These are phyloP conservation scores for Platycnemis pennipes DNA, from an alignment of 2,888 invertebrate species.

Conservation along the genomic window DNA sequence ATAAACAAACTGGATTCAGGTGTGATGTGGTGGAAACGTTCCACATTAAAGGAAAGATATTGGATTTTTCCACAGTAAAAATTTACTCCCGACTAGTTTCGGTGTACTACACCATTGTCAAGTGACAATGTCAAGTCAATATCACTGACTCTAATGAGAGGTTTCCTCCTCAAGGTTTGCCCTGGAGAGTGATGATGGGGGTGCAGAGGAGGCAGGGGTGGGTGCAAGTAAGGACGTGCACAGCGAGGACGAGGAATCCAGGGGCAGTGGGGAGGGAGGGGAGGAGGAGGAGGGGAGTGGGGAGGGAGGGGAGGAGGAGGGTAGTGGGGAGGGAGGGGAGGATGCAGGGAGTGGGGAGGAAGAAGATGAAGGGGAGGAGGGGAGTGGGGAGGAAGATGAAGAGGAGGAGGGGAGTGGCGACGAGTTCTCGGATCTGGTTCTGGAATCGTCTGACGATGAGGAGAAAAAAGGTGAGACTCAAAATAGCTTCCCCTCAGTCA, in stretches of 20 bases:
- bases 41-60: too few species aligned
- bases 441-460: constrained; percentile 78
- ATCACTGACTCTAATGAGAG: constrained; percentile 5
- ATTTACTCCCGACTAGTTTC: too few species aligned
- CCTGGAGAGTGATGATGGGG: constrained; percentile 80
- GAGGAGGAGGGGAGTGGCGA: constrained; percentile 75
- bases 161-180: constrained; percentile 79
- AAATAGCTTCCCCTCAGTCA: too few species aligned
- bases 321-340: constrained; percentile 73
- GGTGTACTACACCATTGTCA: too few species aligned
- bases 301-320: constrained; percentile 73
- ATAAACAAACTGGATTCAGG: too few species aligned
- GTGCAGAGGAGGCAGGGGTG: constrained; percentile 69
- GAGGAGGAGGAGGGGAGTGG: constrained; percentile 72
- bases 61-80: too few species aligned
- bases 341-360: constrained; percentile 76
- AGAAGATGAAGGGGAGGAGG: constrained; percentile 73
- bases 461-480: constrained; percentile 74
- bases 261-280: constrained; percentile 31
- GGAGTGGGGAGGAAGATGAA: constrained; percentile 74
- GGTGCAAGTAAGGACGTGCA: not conserved
- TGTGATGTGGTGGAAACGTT: too few species aligned
- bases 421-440: constrained; percentile 80
- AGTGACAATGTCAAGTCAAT: too few species aligned
- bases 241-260: too few species aligned